Percentiles rank a stretch among this genome's conserved stretches.
Conservation (phyloP, 2,797 vertebrate species). For the Prunella strophiata region DNA sequence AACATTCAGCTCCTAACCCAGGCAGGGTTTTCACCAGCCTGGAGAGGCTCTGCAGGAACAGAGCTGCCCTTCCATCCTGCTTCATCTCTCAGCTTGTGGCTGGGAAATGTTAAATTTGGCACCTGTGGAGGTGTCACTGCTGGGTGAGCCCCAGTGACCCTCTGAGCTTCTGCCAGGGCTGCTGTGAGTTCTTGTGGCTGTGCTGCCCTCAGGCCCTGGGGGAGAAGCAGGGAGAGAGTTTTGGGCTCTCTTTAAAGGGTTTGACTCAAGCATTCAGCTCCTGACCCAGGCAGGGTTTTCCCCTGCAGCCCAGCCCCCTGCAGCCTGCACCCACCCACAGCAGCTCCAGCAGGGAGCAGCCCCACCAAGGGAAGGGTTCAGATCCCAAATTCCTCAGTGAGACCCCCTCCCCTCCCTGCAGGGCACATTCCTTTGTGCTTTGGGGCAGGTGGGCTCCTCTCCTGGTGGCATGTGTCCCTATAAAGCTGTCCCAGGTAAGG, state of each 20-base stretch:
- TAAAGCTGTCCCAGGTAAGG: not conserved
- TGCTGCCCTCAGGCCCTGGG: not conserved
- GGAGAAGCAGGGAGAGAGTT: not conserved
- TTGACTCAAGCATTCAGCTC: not conserved
- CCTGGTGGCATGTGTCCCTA: not conserved
- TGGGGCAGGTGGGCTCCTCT: not conserved
- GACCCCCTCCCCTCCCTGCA: too few relatives aligned
- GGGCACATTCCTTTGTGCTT: not conserved
- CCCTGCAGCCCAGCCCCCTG: not conserved
- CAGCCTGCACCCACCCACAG: not conserved
- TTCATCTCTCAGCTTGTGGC: constrained; percentile 40
- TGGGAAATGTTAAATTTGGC: not conserved
- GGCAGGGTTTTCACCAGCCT: too few relatives aligned
- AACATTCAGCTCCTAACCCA: too few relatives aligned
- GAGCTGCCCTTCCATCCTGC: constrained; percentile 52
- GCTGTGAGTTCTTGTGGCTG: not conserved
- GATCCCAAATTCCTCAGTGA: not conserved
- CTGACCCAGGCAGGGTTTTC: not conserved
- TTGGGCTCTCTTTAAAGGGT: not conserved
- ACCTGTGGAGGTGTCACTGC: not conserved
- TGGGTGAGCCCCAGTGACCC: too few relatives aligned
- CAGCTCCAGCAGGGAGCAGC: not conserved
- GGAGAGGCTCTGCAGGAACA: too few relatives aligned
- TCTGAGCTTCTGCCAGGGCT: too few relatives aligned
- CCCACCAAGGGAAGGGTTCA: not conserved